Evolutionary conservation across 2,113 vertebrate species (phyloP).

Genomic region (Urocitellus parryii): DNA sequence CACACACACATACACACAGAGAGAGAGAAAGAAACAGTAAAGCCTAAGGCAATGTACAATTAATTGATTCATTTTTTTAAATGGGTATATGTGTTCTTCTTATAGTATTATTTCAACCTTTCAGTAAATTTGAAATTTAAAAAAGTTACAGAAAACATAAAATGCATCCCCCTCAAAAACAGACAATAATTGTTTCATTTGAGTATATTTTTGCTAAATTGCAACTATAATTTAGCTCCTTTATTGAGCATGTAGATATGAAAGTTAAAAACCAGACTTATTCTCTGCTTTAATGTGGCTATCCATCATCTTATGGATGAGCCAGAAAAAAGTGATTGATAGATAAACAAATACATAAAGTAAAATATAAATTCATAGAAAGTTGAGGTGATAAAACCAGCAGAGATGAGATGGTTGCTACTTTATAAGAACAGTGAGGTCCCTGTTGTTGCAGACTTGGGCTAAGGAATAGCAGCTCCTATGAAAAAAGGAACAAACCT

Average conservation of each 20-base stretch:
- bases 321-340: no score
- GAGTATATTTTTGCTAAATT: background rate
- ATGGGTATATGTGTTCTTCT: background rate
- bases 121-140: background rate
- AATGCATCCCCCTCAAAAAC: background rate
- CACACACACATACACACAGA: background rate
- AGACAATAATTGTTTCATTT: background rate
- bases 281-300: background rate
- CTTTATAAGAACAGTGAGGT: background rate
- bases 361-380: background rate
- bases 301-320: no score
- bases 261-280: background rate
- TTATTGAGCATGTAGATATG: background rate
- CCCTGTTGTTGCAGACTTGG: background rate
- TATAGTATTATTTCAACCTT: background rate
- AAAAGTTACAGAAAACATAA: background rate
- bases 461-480: background rate
- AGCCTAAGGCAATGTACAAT: background rate
- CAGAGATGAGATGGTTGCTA: background rate
- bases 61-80: background rate
- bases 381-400: background rate
- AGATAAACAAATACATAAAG: background rate
- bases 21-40: background rate
- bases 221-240: background rate
- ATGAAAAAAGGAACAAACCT: background rate